Evolutionary conservation across 1,140 invertebrate genomes (phyloP), one percentile per base, ranked within the genome.

Genomic region (Drosophila dunni): DNA sequence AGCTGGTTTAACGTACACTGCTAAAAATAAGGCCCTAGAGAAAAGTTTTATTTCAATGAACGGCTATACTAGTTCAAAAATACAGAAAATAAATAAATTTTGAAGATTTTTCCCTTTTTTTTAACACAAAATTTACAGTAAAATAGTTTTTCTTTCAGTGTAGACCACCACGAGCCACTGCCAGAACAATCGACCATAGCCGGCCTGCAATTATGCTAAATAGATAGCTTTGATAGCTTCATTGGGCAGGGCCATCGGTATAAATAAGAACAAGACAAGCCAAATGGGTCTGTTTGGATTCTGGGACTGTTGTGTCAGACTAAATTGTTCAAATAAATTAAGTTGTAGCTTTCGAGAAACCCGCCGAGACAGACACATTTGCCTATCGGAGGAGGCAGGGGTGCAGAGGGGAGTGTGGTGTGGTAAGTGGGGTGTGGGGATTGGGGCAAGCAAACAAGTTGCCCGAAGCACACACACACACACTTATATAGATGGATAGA

Each of bases 301-400:
- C 57, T 75, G 61, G 54, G 64, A 48, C 54, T 74, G 69, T 71
- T 72, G 71, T 86, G 68, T 86, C 84, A 79, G 66, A 76, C 86
- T 83, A 90, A 90, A 90, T 90, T 90, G 86, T 90, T 86, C 82
- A 90, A 90, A 90, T 90, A 90, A 90, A 90, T 90, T 88, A 88
- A 89, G 83, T 84, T 88, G 83, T 88, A 89, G 83, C 83, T 88
- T 88, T 88, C 83, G 73, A 86, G 90, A 78, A 82, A 68, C 36
- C 42, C 40, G 40, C 24, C 61, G 71, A 51, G 45, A 62, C 36
- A 65, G 68, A 75, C 50, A 69, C 34, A 29, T 29, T 29, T 29
- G 24, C 24, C 24, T 29, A 29, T 29, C 24, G 24, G 24, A 29
- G 4, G 24, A 6, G 24, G 24, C 15, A 13, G 15, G 29, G 54